Evolutionary conservation across 2,888 invertebrate species (phyloP).

Genomic region (Gandaritis pyraliata): DNA sequence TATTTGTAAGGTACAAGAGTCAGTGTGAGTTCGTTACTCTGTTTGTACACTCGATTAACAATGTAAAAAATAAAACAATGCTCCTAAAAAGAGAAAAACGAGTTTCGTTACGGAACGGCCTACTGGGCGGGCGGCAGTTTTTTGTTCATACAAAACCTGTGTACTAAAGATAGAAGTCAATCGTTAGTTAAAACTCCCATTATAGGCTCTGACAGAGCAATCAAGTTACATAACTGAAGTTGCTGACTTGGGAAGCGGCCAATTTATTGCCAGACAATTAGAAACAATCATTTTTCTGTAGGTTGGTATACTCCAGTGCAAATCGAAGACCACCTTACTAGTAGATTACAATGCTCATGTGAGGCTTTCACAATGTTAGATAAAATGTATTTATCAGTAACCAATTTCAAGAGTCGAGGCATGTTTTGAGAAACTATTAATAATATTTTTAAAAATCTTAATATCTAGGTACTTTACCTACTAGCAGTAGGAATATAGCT

Average conservation of each 20-base stretch:
- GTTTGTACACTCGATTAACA: neutral
- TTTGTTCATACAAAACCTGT: neutral
- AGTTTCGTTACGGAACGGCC: neutral
- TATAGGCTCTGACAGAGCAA: constrained; percentile 12
- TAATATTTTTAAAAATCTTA: too few relatives aligned
- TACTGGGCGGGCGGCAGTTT: neutral
- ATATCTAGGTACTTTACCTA: too few relatives aligned
- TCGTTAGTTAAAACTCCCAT: neutral
- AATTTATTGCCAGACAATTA: constrained; percentile 29
- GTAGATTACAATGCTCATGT: constrained; percentile 4
- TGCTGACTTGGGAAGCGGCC: constrained; percentile 26
- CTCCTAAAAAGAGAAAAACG: neutral
- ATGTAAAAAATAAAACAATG: neutral
- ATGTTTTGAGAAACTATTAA: neutral
- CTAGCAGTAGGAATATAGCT: too few relatives aligned
- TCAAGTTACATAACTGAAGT: constrained; percentile 21
- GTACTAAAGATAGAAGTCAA: neutral
- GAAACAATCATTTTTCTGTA: constrained; percentile 16
- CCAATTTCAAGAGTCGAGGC: neutral
- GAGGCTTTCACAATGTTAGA: constrained; percentile 11
- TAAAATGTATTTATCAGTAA: too few relatives aligned
- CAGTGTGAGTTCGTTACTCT: neutral
- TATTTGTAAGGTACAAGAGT: constrained; percentile 8
- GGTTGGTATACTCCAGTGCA: constrained; percentile 5
- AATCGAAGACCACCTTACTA: constrained; percentile 1